Evolutionary conservation across 2,888 invertebrate species (phyloP).

Genomic region (Lochmaea capreae): DNA sequence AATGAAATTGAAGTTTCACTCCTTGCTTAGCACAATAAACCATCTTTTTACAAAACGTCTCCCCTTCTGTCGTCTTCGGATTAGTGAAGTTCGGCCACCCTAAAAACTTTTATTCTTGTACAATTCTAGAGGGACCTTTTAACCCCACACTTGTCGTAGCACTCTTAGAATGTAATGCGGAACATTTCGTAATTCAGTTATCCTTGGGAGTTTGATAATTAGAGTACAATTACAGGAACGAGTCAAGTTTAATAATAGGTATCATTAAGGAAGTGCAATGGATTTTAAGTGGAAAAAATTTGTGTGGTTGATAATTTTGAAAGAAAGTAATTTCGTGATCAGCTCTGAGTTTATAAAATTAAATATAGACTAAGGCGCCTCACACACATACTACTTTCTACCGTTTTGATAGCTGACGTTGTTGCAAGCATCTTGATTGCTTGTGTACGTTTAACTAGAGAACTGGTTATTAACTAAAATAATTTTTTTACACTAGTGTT

Average conservation of each 20-base stretch:
- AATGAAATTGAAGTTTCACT: not conserved
- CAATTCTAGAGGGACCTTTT: slow-evolving; percentile 13
- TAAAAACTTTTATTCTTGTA: slow-evolving; percentile 13
- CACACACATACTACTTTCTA: too few species aligned
- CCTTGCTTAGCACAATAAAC: not conserved
- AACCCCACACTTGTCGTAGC: slow-evolving; percentile 18
- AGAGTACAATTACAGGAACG: slow-evolving; percentile 38
- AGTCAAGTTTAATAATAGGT: slow-evolving; percentile 42
- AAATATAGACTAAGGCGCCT: too few species aligned
- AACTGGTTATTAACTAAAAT: too few species aligned
- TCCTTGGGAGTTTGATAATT: slow-evolving; percentile 39
- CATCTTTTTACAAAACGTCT: not conserved
- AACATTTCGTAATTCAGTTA: slow-evolving; percentile 44
- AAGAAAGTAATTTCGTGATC: too few species aligned
- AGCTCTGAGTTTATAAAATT: too few species aligned
- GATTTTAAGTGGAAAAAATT: slow-evolving; percentile 13
- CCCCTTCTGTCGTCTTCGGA: not conserved
- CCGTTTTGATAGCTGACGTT: too few species aligned
- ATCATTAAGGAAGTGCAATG: slow-evolving; percentile 26
- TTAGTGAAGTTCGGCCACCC: slow-evolving; percentile 3
- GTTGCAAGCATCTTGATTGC: too few species aligned
- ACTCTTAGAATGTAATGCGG: slow-evolving; percentile 27
- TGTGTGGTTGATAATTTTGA: too few species aligned
- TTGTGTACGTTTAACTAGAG: too few species aligned
- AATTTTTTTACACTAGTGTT: too few species aligned